Base-by-base conservation (phyloP, 2,888 invertebrate species). In the Aricia artaxerxes region DNA sequence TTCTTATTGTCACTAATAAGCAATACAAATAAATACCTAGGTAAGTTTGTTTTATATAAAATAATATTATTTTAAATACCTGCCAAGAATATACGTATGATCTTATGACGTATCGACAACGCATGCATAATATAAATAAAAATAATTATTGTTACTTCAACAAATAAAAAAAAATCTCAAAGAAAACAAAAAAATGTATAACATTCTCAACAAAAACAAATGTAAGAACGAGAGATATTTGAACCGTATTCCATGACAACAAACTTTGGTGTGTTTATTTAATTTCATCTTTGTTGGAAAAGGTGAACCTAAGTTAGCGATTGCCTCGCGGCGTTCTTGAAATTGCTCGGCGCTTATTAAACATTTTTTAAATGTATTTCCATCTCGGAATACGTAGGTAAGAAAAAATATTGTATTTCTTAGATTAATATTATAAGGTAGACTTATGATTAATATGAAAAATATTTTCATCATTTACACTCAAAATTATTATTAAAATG, bases 201-300 rank as follows among this genome's bases (percentile, higher is more conserved):
- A 73, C 44, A 61, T 78, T 57, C 60, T 24, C 24, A 40, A 24
- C 24, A 61, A 16, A 69, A 73, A 73, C 75, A 61, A 73, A 60
- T 31, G 73, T 31, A 69, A n/a, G n/a, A 80, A 57, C 44, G 69
- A 80, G 77, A 57, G 31, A 80, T 75, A 81, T 81, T 82, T 83
- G 82, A 82, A 83, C 82, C 84, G 84, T 84, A 86, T 85, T 86
- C 84, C 84, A 81, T 83, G 82, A 83, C 82, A 83, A 85, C 82
- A 84, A 85, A 85, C 84, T 83, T 84, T 83, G 83, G 84, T 84
- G 84, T 85, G 85, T 87, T 86, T 87, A 86, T 86, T 87, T 86
- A 85, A 87, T 86, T 85, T 85, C 86, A 84, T 85, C 83, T 84
- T 84, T 83, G 79, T 83, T 84, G 83, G 80, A 81, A 82, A 82